phyloP scores from a whole-genome alignment of 2,113 vertebrate species.

The Rhynchomys soricoides region DNA sequence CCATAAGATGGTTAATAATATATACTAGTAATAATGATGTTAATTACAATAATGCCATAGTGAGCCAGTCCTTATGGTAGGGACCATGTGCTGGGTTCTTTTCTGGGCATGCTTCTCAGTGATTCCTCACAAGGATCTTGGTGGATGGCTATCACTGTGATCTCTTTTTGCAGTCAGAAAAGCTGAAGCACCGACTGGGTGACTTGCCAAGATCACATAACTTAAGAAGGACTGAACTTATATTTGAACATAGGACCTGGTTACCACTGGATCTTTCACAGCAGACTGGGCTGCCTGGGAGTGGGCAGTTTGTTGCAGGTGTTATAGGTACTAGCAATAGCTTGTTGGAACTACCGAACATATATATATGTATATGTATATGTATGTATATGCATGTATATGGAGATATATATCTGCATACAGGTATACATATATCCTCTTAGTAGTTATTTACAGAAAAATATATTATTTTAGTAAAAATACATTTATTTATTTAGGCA shows the following conservation, averaged over 20 bases:
- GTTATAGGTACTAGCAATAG: not conserved
- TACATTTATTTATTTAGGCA: not conserved
- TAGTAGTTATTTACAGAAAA: not conserved
- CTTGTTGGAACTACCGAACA: not conserved
- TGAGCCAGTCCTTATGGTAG: not conserved
- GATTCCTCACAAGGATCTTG: not conserved
- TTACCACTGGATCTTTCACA: not conserved
- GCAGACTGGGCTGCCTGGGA: not conserved
- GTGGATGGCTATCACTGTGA: not conserved
- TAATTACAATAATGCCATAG: not conserved
- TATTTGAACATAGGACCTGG: not conserved
- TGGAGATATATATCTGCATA: not conserved
- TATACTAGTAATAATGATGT: not conserved
- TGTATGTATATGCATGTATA: not conserved
- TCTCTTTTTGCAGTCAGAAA: not conserved
- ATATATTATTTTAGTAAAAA: too few relatives aligned
- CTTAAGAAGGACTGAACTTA: not conserved
- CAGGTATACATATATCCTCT: not conserved
- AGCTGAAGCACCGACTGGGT: not conserved
- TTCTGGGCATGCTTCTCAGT: not conserved
- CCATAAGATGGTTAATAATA: not conserved
- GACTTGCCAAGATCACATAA: not conserved
- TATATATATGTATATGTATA: not conserved
- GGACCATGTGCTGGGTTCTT: not conserved
- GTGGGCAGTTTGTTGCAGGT: not conserved